Conservation (phyloP, 2,797 vertebrate genomes). For the Cygnus olor region DNA sequence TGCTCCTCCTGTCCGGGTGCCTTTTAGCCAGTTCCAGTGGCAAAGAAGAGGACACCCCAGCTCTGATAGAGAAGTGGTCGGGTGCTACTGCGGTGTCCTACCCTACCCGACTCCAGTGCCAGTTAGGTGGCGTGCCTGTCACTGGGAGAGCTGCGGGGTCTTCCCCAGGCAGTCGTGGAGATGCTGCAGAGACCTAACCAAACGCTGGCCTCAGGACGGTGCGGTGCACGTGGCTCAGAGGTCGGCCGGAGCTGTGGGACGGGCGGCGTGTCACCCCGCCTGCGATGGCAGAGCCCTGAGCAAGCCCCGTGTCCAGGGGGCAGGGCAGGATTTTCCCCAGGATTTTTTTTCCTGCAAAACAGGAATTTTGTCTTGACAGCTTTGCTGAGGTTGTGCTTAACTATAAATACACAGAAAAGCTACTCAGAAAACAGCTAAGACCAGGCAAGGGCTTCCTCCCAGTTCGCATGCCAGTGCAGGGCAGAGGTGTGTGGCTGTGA, state of each 20-base stretch:
- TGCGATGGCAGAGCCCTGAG: neutral
- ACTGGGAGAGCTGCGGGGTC: neutral
- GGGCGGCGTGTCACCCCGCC: no score
- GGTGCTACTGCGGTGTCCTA: neutral
- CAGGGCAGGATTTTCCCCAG: neutral
- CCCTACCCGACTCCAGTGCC: neutral
- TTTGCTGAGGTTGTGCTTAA: rapidly evolving
- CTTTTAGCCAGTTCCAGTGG: rapidly evolving
- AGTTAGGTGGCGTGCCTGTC: neutral
- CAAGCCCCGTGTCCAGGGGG: neutral
- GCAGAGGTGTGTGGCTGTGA: neutral
- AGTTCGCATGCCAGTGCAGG: rapidly evolving
- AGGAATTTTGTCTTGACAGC: neutral
- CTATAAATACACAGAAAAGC: neutral
- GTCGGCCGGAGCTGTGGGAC: no score
- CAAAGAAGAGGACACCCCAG: neutral
- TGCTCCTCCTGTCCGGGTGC: neutral
- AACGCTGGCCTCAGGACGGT: no score
- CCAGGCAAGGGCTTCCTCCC: neutral
- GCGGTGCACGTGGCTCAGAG: no score
- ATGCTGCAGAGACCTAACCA: neutral
- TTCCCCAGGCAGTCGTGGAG: neutral
- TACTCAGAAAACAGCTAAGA: neutral
- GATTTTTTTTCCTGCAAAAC: neutral
- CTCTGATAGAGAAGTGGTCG: neutral